Base-by-base conservation (phyloP, 2,113 vertebrate genomes). In the Seriola dumerili region DNA sequence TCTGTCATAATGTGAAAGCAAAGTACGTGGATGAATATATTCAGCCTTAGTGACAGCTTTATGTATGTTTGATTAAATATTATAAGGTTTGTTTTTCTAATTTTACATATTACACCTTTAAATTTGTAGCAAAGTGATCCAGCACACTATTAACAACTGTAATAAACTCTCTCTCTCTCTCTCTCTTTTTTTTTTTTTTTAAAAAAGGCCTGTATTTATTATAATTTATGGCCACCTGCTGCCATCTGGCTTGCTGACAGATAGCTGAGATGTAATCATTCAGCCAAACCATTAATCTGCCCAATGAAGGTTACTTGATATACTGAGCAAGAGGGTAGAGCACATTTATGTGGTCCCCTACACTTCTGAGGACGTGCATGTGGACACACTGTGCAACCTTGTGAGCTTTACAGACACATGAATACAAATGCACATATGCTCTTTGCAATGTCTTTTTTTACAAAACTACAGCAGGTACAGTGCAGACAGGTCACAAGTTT, bases 71-170 rank as follows among this genome's bases (percentile, higher is more conserved):
- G 96, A 98, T 98, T 95, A 97, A 97, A 96, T 95, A 96, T 96
- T 96, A 96, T 95, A 94, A 96, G 95, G 96, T 96, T 96, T 97
- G 96, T 94, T 98, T 97, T 97, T 93, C 90, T 95, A 93, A 97
- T 96, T 97, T 97, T 96, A 96, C 96, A 97, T 97, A 97, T 97
- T 96, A 96, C 96, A 96, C 95, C 95, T 96, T 97, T 96, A 97
- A 96, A 97, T 96, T 94, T 93, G 94, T 76, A 67, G 8, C 89
- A 73, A 90, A 92, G 89, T 93, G 89, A 94, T 19, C 73, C 66
- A 93, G 94, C 92, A 88, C 64, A 44, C 91, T 92, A 95, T 96
- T 96, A 96, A 96, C 93, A 93, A 96, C 94, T 87, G 70, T 93
- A 96, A 96, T 96, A 96, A 97, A 96, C 94, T 93, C 92, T 93